Evolutionary conservation across 2,797 vertebrate genomes (phyloP).

Genomic region (Enteromius mattozi): DNA sequence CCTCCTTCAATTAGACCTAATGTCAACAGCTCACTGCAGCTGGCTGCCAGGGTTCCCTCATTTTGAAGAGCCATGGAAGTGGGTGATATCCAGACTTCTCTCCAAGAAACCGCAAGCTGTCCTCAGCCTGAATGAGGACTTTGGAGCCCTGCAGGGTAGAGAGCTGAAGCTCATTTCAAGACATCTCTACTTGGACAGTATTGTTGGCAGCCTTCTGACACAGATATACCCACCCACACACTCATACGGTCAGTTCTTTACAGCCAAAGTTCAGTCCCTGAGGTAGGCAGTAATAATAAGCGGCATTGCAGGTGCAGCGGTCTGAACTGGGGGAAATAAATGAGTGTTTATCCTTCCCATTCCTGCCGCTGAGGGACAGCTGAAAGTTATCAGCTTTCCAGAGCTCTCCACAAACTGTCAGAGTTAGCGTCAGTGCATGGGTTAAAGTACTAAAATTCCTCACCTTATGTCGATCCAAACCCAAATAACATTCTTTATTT

Average conservation of each 20-base stretch:
- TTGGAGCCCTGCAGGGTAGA: slow-evolving; percentile 34
- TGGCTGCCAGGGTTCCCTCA: slow-evolving; percentile 30
- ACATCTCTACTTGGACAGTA: slow-evolving; percentile 31
- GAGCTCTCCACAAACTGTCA: slow-evolving; percentile 4
- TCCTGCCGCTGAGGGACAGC: slow-evolving; percentile 3
- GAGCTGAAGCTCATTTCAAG: slow-evolving; percentile 35
- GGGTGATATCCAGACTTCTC: slow-evolving; percentile 34
- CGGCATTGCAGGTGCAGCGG: slow-evolving; percentile 17
- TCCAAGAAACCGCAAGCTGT: slow-evolving; percentile 4
- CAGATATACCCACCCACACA: slow-evolving; percentile 39
- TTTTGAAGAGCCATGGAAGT: slow-evolving; percentile 35
- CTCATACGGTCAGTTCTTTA: slow-evolving; percentile 40
- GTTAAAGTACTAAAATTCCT: background rate
- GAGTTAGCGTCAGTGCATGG: background rate
- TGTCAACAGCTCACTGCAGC: slow-evolving; percentile 22
- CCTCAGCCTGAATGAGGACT: slow-evolving; percentile 30
- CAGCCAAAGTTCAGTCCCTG: slow-evolving; percentile 21
- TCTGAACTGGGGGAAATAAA: slow-evolving; percentile 39
- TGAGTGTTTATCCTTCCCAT: slow-evolving; percentile 39
- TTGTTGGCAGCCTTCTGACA: slow-evolving; percentile 31
- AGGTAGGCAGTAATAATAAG: slow-evolving; percentile 45
- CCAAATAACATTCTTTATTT: background rate
- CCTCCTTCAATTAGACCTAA: slow-evolving; percentile 26
- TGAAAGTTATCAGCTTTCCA: slow-evolving; percentile 7
- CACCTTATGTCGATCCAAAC: background rate